Evolutionary conservation across 2,888 invertebrate species (phyloP), one percentile per base, ranked within the genome.

Genomic region (Pyrochroa serraticornis): DNA sequence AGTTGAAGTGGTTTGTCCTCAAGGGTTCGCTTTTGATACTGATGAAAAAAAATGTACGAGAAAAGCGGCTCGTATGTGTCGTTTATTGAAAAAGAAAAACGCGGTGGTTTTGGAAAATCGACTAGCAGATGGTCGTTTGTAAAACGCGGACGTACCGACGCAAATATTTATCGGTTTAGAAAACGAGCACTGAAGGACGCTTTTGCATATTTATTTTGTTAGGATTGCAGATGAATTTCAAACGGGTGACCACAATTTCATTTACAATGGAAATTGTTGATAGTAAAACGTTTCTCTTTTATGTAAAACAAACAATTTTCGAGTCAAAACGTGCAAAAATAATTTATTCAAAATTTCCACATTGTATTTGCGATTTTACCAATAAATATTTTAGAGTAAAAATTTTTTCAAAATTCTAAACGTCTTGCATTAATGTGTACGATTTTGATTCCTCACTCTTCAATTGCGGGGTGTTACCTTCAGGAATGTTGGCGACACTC

Each of bases 161-260:
- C 43, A 41, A 42, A 13, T 22, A 52, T 59, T 62, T 63, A 63
- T 63, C 59, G 48, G 49, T 65, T 61, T 62, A 63, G 65, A 63
- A 65, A 65, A 60, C 55, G 51, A 49, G 54, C 38, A 8, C 53
- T n/a, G n/a, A n/a, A 39, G 32, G 9, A 35, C 46, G 44, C 53
- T 44, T 56, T 38, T 57, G 56, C 50, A 56, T 62, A 54, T 58
- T 53, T 55, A 60, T 52, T 63, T 58, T 45, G 42, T 13, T 8
- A 0, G 32, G 35, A 41, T 30, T 31, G 42, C n/a, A 10, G 7
- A 39, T 35, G 34, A 50, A 54, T 42, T 56, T 52, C 49, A 53
- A 55, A 42, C 54, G 52, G 59, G 64, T 64, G 64, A 60, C 60
- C 31, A 58, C 56, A 58, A 60, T 64, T 60, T 43, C 31, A 46